Conservation (phyloP, 2,888 invertebrate species). For the Pachycephus smyrnensis region DNA sequence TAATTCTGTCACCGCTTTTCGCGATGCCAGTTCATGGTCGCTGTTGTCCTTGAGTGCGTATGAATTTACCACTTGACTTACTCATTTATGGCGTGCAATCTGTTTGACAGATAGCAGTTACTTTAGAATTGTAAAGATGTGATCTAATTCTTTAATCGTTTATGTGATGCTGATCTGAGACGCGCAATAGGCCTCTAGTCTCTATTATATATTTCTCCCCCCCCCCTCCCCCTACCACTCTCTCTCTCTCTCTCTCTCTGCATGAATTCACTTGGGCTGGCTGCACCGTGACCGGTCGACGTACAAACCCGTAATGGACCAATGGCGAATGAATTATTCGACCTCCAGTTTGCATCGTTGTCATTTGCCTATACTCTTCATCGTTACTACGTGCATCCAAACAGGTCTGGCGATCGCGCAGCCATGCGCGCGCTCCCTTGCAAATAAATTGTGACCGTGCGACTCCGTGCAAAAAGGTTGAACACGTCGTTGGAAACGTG, state of each 20-base stretch:
- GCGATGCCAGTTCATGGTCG: rapidly evolving
- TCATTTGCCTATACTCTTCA: background rate
- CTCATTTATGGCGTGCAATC: too few relatives aligned
- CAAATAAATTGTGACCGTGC: background rate
- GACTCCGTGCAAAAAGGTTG: constrained; percentile 32
- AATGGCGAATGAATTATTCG: background rate
- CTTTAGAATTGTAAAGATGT: too few relatives aligned
- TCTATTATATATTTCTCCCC: background rate
- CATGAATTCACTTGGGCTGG: background rate
- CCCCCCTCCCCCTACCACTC: too few relatives aligned
- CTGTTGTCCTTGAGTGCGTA: too few relatives aligned
- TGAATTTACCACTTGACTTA: too few relatives aligned
- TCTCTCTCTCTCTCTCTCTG: background rate
- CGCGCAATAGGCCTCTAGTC: background rate
- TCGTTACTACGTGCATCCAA: background rate
- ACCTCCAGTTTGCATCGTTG: background rate
- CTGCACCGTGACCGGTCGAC: background rate
- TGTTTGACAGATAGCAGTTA: too few relatives aligned
- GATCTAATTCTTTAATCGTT: background rate
- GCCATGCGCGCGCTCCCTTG: background rate
- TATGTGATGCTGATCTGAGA: background rate
- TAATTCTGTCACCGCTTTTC: background rate
- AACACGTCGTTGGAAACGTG: constrained; percentile 49
- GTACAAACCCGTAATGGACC: background rate
- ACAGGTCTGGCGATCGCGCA: background rate